Evolutionary conservation across 2,113 vertebrate genomes (phyloP).

Genomic region (Fukomys damarensis): DNA sequence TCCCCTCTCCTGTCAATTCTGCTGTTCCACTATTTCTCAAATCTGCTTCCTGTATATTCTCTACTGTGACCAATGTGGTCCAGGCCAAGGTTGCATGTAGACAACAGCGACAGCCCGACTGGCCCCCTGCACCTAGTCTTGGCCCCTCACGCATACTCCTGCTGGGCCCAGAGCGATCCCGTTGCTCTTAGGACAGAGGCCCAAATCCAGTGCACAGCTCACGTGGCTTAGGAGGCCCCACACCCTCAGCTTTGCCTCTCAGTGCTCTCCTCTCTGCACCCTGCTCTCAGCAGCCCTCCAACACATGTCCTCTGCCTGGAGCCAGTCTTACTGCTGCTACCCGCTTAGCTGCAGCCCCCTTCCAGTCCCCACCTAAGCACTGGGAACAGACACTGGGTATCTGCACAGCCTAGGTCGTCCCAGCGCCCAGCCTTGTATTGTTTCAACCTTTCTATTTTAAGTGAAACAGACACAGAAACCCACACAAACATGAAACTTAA

Average conservation of each 20-base stretch:
- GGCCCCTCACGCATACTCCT: not conserved
- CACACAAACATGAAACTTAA: not conserved
- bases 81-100: not conserved
- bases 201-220: no score
- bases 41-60: not conserved
- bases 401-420: not conserved
- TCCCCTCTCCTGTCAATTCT: no score
- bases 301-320: no score
- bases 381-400: not conserved
- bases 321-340: not conserved
- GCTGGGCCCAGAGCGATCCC: not conserved
- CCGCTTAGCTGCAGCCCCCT: not conserved
- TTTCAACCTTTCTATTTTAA: slow-evolving; percentile 24
- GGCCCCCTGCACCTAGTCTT: not conserved
- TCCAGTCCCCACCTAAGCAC: not conserved
- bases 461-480: not conserved
- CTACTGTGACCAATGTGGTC: not conserved
- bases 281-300: not conserved
- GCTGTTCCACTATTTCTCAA: no score
- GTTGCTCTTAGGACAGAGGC: not conserved
- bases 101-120: not conserved
- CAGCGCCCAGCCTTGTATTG: no score
- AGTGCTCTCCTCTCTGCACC: not conserved
- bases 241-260: not conserved
- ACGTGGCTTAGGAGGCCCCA: not conserved